phyloP scores from a whole-genome alignment of 2,113 vertebrate genomes.

The Jaculus jaculus region DNA sequence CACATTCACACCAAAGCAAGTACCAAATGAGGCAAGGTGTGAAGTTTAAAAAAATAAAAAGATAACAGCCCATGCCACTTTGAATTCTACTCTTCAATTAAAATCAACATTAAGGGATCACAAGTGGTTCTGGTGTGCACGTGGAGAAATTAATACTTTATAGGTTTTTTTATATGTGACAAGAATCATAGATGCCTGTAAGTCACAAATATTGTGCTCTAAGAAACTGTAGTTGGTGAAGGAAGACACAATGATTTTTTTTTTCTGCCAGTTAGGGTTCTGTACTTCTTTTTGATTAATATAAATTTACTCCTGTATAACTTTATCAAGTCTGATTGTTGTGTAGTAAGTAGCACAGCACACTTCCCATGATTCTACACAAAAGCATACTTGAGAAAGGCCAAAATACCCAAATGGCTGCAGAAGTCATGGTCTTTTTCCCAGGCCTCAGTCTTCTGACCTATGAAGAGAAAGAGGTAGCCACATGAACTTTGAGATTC shows the following conservation, averaged over 20 bases:
- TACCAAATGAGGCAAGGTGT: not conserved
- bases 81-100: not conserved
- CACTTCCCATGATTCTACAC: not conserved
- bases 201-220: not conserved
- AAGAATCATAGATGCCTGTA: not conserved
- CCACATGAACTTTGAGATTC: not conserved
- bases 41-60: not conserved
- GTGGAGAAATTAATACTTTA: not conserved
- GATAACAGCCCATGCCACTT: not conserved
- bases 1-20: not conserved
- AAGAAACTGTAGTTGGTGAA: not conserved
- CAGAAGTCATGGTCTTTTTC: not conserved
- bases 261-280: not conserved
- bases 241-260: not conserved
- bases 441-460: not conserved
- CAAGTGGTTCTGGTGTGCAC: not conserved
- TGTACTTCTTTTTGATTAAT: not conserved
- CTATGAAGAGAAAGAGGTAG: not conserved
- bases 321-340: not conserved
- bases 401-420: not conserved
- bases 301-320: constrained; percentile 1
- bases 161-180: too few species aligned
- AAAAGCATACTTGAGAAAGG: not conserved
- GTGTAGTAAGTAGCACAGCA: not conserved
- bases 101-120: not conserved